phyloP scores from a whole-genome alignment of 2,888 invertebrate species.

The Cactoblastis cactorum region DNA sequence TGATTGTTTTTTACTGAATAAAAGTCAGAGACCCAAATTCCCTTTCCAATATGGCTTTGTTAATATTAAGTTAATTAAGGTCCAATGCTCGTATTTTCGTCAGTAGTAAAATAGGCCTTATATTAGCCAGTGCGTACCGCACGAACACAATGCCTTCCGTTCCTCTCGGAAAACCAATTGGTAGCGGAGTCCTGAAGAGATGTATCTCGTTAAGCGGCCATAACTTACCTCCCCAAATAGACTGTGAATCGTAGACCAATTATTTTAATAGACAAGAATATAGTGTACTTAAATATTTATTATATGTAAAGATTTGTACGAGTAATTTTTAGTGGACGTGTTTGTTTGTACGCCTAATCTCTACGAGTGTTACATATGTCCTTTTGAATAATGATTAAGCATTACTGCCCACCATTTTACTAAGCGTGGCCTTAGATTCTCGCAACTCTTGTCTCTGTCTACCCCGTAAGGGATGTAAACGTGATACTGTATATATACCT shows the following conservation, averaged over 20 bases:
- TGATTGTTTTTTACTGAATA: too few species aligned
- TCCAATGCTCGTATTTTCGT: background rate
- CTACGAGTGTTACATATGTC: too few species aligned
- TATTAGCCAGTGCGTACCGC: background rate
- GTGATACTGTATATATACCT: too few species aligned
- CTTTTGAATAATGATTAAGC: too few species aligned
- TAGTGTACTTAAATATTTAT: background rate
- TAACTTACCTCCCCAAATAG: constrained; percentile 10
- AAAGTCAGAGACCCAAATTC: background rate
- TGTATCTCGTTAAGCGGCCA: constrained; percentile 7
- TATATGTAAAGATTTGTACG: too few species aligned
- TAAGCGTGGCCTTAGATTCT: too few species aligned
- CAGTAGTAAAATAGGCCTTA: background rate
- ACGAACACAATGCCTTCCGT: background rate
- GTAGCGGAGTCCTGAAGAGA: background rate
- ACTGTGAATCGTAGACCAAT: background rate
- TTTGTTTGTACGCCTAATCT: too few species aligned
- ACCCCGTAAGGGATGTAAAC: too few species aligned
- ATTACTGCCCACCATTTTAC: too few species aligned
- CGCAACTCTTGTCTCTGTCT: too few species aligned
- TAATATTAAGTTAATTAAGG: background rate
- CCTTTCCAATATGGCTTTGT: background rate
- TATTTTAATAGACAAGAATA: background rate
- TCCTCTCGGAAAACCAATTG: constrained; percentile 3
- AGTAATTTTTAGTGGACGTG: too few species aligned